Percentiles rank a stretch among this genome's conserved stretches.
phyloP scores from a whole-genome alignment of 2,888 invertebrate genomes.

The Drosophila algonquin region DNA sequence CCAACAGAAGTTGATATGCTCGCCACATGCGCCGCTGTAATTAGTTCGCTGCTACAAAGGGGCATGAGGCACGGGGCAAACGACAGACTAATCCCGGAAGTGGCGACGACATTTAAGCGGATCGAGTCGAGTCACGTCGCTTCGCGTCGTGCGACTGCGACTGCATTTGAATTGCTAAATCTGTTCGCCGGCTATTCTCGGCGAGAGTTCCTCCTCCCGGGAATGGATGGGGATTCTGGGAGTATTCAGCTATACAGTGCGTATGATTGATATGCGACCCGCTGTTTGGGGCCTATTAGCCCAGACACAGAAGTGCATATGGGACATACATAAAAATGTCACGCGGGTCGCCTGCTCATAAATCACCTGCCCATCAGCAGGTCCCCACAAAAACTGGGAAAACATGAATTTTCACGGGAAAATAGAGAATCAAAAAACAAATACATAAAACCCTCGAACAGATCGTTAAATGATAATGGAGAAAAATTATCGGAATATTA shows the following conservation, averaged over 20 bases:
- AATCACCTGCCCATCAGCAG: slow-evolving; percentile 69
- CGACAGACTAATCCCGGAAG: slow-evolving; percentile 64
- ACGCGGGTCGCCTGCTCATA: slow-evolving; percentile 47
- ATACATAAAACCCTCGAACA: slow-evolving; percentile 22
- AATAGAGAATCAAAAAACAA: slow-evolving; percentile 15
- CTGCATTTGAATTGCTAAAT: slow-evolving; percentile 64
- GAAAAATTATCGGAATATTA: no score
- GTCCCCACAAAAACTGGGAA: slow-evolving; percentile 28
- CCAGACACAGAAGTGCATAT: slow-evolving; percentile 69
- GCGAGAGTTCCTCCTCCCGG: slow-evolving; percentile 12
- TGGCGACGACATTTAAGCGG: slow-evolving; percentile 67
- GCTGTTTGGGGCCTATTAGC: slow-evolving; percentile 22
- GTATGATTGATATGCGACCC: slow-evolving; percentile 52
- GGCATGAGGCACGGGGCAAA: slow-evolving; percentile 12
- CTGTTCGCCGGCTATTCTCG: slow-evolving; percentile 33
- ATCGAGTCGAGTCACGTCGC: slow-evolving; percentile 35
- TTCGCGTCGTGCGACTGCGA: not conserved
- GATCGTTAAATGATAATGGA: slow-evolving; percentile 54
- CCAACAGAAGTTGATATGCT: slow-evolving; percentile 61
- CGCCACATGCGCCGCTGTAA: slow-evolving; percentile 71
- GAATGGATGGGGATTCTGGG: not conserved
- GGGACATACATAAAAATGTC: slow-evolving; percentile 72
- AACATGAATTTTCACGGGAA: slow-evolving; percentile 50
- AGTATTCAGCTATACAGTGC: slow-evolving; percentile 44
- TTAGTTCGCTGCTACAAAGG: slow-evolving; percentile 53